Evolutionary conservation across 2,797 vertebrate genomes (phyloP).

Genomic region (Crax fasciolata): DNA sequence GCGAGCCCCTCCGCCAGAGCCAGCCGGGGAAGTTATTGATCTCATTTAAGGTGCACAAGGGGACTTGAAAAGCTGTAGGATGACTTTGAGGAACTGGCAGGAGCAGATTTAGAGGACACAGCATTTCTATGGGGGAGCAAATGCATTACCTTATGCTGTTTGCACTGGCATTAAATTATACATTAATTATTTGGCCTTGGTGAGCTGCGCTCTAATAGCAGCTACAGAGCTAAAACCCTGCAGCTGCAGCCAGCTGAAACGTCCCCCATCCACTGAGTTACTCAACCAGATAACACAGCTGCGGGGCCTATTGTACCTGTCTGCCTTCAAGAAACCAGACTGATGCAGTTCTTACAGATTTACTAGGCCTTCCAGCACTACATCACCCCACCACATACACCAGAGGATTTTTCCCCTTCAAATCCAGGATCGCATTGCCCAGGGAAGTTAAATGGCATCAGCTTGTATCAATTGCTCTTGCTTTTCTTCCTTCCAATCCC

Average conservation of each 20-base stretch:
- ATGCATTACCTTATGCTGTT: background rate
- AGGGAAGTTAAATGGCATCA: background rate
- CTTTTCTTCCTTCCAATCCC: background rate
- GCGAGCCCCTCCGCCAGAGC: background rate
- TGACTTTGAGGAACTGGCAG: constrained; percentile 5
- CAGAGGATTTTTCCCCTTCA: background rate
- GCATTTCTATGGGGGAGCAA: background rate
- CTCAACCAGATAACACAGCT: background rate
- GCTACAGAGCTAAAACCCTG: background rate
- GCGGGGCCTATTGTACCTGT: background rate
- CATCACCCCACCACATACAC: background rate
- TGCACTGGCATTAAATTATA: constrained; percentile 28
- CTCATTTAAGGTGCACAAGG: background rate
- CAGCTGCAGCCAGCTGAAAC: background rate
- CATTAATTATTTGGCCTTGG: background rate
- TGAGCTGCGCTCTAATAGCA: background rate
- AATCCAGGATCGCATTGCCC: background rate
- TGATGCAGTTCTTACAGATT: background rate
- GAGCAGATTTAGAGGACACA: constrained; percentile 35
- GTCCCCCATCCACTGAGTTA: background rate
- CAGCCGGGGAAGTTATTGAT: background rate
- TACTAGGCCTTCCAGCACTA: background rate
- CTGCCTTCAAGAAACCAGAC: constrained; percentile 8
- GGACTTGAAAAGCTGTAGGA: background rate
- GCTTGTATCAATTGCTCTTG: background rate